A percentile compares a stretch with the other conserved stretches of the same genome.
These are phyloP conservation scores for Albula glossodonta DNA, from an alignment of 2,113 vertebrate species.

Conservation along the genomic window DNA sequence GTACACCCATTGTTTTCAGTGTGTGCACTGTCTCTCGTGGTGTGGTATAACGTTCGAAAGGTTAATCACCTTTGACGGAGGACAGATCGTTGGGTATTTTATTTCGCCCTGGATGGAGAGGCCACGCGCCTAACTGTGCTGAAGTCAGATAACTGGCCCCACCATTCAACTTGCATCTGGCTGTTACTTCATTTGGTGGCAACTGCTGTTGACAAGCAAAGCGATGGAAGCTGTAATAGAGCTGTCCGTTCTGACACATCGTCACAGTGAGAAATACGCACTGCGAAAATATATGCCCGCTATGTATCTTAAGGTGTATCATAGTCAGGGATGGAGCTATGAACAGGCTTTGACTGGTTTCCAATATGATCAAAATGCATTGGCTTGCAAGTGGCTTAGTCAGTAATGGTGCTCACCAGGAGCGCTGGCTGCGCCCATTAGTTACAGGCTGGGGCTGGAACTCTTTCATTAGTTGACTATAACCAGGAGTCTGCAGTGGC, in stretches of 20 bases:
- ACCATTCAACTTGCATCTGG: background rate
- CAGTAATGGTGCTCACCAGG: too few species aligned
- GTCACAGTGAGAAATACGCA: conserved; percentile 13
- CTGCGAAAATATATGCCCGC: conserved; percentile 7
- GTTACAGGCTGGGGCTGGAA: too few species aligned
- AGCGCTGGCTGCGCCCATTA: too few species aligned
- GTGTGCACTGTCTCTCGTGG: background rate
- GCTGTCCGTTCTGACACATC: conserved; percentile 13
- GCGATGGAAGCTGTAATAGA: conserved; percentile 21
- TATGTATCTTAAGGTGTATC: background rate
- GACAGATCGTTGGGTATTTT: background rate
- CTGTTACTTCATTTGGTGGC: background rate
- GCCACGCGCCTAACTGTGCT: background rate
- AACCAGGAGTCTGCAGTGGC: too few species aligned
- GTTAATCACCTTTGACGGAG: conserved; percentile 1
- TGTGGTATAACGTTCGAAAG: background rate
- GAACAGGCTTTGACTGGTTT: background rate
- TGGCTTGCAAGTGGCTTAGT: background rate
- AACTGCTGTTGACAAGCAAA: conserved; percentile 5
- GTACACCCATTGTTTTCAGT: background rate
- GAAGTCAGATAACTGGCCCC: background rate
- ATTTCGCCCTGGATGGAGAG: background rate
- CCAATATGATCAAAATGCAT: background rate
- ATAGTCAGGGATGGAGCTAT: background rate
- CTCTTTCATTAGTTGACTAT: background rate